Base-by-base conservation (phyloP, 1,140 invertebrate genomes). In the Atta texana region DNA sequence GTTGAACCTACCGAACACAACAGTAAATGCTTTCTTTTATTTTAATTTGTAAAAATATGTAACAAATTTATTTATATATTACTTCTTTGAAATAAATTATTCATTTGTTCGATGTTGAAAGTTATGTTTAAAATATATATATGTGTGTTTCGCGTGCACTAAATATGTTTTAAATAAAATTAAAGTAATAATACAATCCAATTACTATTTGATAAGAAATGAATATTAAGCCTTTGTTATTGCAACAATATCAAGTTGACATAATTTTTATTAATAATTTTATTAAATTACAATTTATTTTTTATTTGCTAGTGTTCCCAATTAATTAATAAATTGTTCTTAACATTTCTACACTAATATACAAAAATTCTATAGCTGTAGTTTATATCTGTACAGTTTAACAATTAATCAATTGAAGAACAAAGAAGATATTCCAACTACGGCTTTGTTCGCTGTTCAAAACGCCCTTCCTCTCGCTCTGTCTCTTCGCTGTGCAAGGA, bases 381-480 rank as follows among this genome's bases (percentile, higher is more conserved):
- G 4, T 7, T 63, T 51, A 2, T 49, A 24, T 61, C 39, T 61
- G 39, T 61, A 16, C 80, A 84, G 39, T 84, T 84, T 63, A 61
- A 84, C 55, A 28, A 75, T 84, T 63, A 51, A 75, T 84, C 55
- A 21, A 1, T 8, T 14, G 14, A 28, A 18, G 66, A 82, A 82
- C 69, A 82, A 82, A 82, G 80, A 84, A 84, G 69, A 61, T 84
- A 75, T 61, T n/a, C 24, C 39, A 68, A 39, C 39, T 10, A 44
- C 21, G 12, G 21, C 18, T 71, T 28, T 55, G 21, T 21, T 34
- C 24, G 24, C 4, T 31, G 31, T 51, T 77, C 31, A 71, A 63
- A 85, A 53, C 82, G 59, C 34, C 16, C 39, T 69, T 69, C 66
- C 14, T 44, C 39, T 51, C n/a, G 21, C 14, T 39, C 39, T 69